Percentiles rank a stretch among this genome's conserved stretches.
These are phyloP conservation scores for Agrotis exclamationis DNA, from an alignment of 2,888 invertebrate species.

Conservation along the genomic window DNA sequence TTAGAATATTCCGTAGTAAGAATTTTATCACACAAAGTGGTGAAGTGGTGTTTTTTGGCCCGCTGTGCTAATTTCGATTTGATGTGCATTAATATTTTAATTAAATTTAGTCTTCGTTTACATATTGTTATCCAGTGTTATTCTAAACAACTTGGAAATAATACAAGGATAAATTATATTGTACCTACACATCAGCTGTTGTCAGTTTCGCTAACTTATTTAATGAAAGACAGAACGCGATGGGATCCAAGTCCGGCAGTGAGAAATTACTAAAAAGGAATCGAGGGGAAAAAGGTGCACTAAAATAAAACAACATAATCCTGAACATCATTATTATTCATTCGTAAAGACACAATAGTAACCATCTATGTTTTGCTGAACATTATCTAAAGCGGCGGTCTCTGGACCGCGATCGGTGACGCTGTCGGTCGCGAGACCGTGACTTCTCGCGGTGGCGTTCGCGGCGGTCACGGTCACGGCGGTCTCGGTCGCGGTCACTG, in stretches of 20 bases:
- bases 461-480: constrained; percentile 71
- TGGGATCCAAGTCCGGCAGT: too few species aligned
- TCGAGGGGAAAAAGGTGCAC: background rate
- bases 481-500: constrained; percentile 65
- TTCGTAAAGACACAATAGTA: constrained; percentile 73
- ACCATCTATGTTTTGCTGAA: constrained; percentile 62
- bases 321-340: constrained; percentile 79
- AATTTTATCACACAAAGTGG: too few species aligned
- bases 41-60: too few species aligned
- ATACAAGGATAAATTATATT: too few species aligned
- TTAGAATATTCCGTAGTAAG: too few species aligned
- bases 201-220: background rate
- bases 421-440: constrained; percentile 77
- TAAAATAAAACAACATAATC: constrained; percentile 48
- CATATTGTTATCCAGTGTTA: background rate
- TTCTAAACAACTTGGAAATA: background rate
- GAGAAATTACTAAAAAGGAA: too few species aligned
- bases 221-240: background rate
- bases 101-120: constrained; percentile 5
- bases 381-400: constrained; percentile 87
- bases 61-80: constrained; percentile 16
- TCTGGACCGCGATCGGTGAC: constrained; percentile 81
- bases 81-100: constrained; percentile 9
- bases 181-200: too few species aligned
- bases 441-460: constrained; percentile 77